Conservation (phyloP, 92 coral and sea anemone species). For the Porites rus region DNA sequence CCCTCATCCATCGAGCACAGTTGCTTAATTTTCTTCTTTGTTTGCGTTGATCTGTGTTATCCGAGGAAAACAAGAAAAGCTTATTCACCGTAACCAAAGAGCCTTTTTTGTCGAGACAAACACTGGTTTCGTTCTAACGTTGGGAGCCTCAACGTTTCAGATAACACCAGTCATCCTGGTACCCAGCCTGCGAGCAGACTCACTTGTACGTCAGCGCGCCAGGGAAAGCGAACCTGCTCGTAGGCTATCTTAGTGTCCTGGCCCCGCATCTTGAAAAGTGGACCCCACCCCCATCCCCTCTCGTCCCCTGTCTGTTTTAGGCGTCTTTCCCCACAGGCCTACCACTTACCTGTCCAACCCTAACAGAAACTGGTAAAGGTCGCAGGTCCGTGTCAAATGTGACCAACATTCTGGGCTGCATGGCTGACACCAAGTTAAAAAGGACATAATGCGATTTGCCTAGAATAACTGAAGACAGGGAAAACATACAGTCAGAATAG, state of each 20-base stretch:
- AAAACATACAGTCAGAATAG: neutral
- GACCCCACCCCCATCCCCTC: neutral
- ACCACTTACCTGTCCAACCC: constrained; percentile 94
- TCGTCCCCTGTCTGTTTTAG: no score
- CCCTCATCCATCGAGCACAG: no score
- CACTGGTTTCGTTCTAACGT: no score
- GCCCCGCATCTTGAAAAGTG: no score
- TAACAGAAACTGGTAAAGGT: constrained; percentile 94
- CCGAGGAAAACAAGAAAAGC: no score
- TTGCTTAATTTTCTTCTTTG: no score
- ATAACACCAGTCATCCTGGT: no score
- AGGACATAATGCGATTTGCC: constrained; percentile 92
- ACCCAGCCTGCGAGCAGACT: neutral
- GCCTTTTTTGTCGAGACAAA: no score
- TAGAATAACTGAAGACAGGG: constrained; percentile 68
- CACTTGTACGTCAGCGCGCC: neutral
- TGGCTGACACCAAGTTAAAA: constrained; percentile 94
- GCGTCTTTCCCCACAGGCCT: neutral
- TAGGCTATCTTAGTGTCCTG: no score
- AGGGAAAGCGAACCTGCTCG: neutral
- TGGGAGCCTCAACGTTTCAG: no score
- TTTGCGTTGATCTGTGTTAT: no score
- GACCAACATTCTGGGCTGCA: constrained; percentile 98
- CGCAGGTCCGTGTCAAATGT: constrained; percentile 95
- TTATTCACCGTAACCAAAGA: no score